Conservation (phyloP, 1,140 invertebrate species). For the Drosophila azteca region DNA sequence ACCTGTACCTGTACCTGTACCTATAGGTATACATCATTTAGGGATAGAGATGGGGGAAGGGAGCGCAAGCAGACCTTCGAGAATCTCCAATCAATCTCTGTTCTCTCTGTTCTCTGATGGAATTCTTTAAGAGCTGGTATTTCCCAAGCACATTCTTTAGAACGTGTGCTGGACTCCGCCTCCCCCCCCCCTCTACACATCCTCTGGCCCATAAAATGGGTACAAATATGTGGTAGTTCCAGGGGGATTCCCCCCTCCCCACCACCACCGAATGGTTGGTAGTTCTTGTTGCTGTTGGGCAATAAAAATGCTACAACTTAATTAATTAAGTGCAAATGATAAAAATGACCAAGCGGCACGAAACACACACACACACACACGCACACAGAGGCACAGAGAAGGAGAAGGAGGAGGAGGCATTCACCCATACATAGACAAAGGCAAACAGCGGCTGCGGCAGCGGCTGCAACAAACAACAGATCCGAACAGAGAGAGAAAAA, state of each 20-base stretch:
- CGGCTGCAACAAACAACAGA: conserved; percentile 34
- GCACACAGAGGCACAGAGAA: neutral
- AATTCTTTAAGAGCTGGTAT: too few species aligned
- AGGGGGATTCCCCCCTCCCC: too few species aligned
- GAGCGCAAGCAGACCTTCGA: too few species aligned
- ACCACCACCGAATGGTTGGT: neutral
- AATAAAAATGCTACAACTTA: conserved; percentile 81
- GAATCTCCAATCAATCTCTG: too few species aligned
- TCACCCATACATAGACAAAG: conserved; percentile 10
- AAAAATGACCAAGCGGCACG: conserved; percentile 78
- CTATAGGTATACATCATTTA: conserved; percentile 16
- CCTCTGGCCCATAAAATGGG: too few species aligned
- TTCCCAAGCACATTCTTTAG: too few species aligned
- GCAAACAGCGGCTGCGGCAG: conserved; percentile 12
- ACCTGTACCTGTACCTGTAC: too few species aligned
- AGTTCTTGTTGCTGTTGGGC: conserved; percentile 57
- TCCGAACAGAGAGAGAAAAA: conserved; percentile 58
- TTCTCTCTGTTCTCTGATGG: too few species aligned
- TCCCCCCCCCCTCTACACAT: too few species aligned
- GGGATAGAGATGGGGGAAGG: too few species aligned
- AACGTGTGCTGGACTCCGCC: too few species aligned
- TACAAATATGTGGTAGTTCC: too few species aligned
- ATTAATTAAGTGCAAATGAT: conserved; percentile 82
- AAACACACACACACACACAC: conserved; percentile 36
- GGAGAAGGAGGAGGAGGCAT: neutral